Base-by-base conservation (phyloP, 2,888 invertebrate species). In the Pseudococcus viburni region DNA sequence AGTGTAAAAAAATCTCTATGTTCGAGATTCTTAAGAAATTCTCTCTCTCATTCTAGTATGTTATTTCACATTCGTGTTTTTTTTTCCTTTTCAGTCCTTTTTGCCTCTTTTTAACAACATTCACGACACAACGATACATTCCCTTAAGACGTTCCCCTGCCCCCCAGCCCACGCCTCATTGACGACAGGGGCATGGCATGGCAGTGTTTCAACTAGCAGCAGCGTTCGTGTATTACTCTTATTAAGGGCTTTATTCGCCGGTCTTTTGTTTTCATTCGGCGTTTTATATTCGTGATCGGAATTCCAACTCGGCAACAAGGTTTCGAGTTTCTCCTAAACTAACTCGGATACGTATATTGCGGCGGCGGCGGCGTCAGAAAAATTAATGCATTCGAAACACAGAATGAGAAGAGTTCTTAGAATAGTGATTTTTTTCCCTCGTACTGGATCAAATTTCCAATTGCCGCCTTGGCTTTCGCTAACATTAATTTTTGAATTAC, bases 261-360 rank as follows among this genome's bases (percentile, higher is more conserved):
- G 80, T 80, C 39, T 80, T 80, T 80, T 80, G 80, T 80, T 80
- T 80, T 80, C 80, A 80, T 80, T 80, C 80, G 42, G 80, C 80
- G 80, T 80, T 80, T 80, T 80, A 80, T n/a, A 42, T 80, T 42
- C 80, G 80, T 80, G 80, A 80, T 80, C 80, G 80, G 80, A 80
- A 80, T 80, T 9, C 2, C 46, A 46, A 42, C 2, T 7, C 15
- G 26, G 12, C 33, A n/a, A 42, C 39, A 15, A 77, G 17, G 22
- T 33, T n/a, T 19, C 39, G 42, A 80, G 2, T 73, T 73, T 73
- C 11, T 73, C 33, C 11, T 0, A 33, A 22, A 33, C 68, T 33
- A 73, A 19, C 42, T 42, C n/a, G 42, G 17, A 15, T 33, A 68
- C 68, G 73, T 6, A 12, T 39, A 33, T 33, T 39, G 12, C 33